Evolutionary conservation across 2,113 vertebrate species (phyloP), one percentile per base, ranked within the genome.

Genomic region (Rhea pennata): DNA sequence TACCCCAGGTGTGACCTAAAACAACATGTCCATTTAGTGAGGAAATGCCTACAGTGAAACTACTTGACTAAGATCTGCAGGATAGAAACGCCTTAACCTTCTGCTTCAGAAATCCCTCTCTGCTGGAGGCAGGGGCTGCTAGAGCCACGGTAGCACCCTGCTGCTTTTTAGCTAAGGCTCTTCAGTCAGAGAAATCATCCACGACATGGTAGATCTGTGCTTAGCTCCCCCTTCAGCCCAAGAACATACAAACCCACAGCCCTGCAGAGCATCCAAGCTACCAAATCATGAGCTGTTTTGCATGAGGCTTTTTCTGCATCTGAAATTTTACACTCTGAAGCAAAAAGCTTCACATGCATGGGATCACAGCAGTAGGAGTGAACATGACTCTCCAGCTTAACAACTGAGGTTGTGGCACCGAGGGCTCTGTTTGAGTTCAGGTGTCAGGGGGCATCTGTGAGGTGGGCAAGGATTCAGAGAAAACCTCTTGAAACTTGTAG

Each of bases 381-480:
- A 69, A 17, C 0, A 0, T n/a, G 53, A 36, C 56, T 44, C 61
- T 56, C 31, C 50, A 74, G 29, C 22, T 44, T 6, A 19, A 46
- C 2, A 22, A 48, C 44, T 74, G 64, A 53, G 36, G 44, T 10
- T 65, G n/a, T 31, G n/a, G 44, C 64, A 88, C 67, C n/a, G 65
- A 67, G 73, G 73, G 48, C 29, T 27, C 11, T 48, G 46, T 48
- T 48, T 48, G 46, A 71, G 62, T 11, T 78, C 61, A 48, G 51
- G 0, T 15, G 23, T 6, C 0, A 0, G 23, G 9, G 9, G 33
- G 61, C 53, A 9, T 10, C 20, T 3, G 24, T 5, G 48, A 79
- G 21, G 26, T 16, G 17, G 88, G 31, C 12, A 53, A 53, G 10
- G 71, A 6, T 15, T 71, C 33, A 87, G 53, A 81, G 42, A 5